Percentiles rank a stretch among this genome's conserved stretches.
Evolutionary conservation across 2,888 invertebrate genomes (phyloP).

Genomic region (Hydroisotoma schaefferi): DNA sequence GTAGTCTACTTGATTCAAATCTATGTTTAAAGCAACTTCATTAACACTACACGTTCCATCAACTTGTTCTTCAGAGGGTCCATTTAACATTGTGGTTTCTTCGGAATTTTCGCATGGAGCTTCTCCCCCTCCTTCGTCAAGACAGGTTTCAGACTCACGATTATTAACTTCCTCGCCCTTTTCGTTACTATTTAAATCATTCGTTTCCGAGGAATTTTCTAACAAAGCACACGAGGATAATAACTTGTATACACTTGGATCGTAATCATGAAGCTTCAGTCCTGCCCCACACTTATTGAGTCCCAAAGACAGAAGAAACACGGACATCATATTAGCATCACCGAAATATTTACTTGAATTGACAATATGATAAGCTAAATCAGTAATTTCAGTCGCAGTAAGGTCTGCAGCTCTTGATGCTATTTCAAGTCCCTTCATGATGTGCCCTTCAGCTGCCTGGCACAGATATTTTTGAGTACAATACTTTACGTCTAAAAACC

Average conservation of each 20-base stretch:
- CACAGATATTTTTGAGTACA: slow-evolving; percentile 93
- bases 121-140: slow-evolving; percentile 51
- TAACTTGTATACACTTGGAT: slow-evolving; percentile 44
- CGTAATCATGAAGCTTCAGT: slow-evolving; percentile 34
- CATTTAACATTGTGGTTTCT: slow-evolving; percentile 49
- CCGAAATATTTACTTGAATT: slow-evolving; percentile 40
- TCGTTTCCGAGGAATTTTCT: slow-evolving; percentile 22
- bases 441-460: slow-evolving; percentile 80
- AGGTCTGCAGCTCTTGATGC: slow-evolving; percentile 58
- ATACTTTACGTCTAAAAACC: slow-evolving; percentile 96
- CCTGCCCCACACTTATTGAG: slow-evolving; percentile 34
- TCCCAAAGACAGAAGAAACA: slow-evolving; percentile 45
- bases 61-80: slow-evolving; percentile 52
- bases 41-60: slow-evolving; percentile 51
- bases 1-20: slow-evolving; percentile 58
- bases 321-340: slow-evolving; percentile 37
- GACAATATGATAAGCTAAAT: slow-evolving; percentile 54
- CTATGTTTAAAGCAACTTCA: slow-evolving; percentile 52
- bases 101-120: slow-evolving; percentile 52
- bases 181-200: slow-evolving; percentile 20
- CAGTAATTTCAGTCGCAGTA: slow-evolving; percentile 53
- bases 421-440: slow-evolving; percentile 73
- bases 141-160: slow-evolving; percentile 44
- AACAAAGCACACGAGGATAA: slow-evolving; percentile 42
- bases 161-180: background rate